Evolutionary conservation across 2,113 vertebrate species (phyloP).

Genomic region (Pomatorhinus ruficollis): DNA sequence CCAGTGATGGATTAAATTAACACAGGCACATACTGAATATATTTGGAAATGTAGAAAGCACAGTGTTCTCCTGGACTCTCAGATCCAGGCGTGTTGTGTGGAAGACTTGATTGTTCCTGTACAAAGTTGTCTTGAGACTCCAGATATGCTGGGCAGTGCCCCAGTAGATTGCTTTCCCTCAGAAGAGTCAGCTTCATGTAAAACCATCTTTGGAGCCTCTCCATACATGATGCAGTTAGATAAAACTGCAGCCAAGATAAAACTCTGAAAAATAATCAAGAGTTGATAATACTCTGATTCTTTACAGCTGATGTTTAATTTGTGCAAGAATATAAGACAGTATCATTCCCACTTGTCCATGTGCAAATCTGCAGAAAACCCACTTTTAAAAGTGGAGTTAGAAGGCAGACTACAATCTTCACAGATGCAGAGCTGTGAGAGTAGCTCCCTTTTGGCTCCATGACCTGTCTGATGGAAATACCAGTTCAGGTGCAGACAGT

Average conservation of each 20-base stretch:
- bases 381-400: neutral
- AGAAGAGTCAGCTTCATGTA: neutral
- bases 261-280: neutral
- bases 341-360: neutral
- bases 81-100: neutral
- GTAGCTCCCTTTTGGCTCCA: neutral
- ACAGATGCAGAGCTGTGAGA: neutral
- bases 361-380: neutral
- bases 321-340: neutral
- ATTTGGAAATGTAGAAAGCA: neutral
- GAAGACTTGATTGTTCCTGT: neutral
- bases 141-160: neutral
- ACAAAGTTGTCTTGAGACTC: neutral
- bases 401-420: neutral
- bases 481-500: slow-evolving; percentile 58
- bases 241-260: neutral
- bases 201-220: neutral
- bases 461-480: neutral
- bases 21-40: neutral
- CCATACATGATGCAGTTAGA: neutral
- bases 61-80: neutral
- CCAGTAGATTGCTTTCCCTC: accelerated
- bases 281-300: neutral
- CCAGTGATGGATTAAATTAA: neutral
- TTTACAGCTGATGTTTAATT: neutral